phyloP scores from a whole-genome alignment of 2,797 vertebrate species.

The Taeniopygia guttata region DNA sequence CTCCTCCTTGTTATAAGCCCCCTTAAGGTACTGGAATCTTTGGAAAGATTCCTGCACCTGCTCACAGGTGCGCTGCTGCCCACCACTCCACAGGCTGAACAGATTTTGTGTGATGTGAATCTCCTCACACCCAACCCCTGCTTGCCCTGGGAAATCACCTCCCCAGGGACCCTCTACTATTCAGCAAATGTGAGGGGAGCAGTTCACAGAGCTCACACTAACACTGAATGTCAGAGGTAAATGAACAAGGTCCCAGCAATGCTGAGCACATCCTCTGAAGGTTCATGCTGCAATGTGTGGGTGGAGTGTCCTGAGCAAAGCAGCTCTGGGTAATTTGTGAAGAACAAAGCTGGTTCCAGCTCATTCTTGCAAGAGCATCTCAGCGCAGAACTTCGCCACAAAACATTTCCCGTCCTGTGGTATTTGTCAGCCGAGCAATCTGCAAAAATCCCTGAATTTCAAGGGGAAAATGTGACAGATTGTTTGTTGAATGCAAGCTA shows the following conservation, averaged over 20 bases:
- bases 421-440: neutral
- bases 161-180: neutral
- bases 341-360: neutral
- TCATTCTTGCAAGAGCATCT: neutral
- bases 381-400: neutral
- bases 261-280: neutral
- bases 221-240: neutral
- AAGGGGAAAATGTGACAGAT: slow-evolving; percentile 16
- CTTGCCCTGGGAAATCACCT: neutral
- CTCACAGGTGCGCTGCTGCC: neutral
- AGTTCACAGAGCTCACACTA: neutral
- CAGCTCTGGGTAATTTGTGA: neutral
- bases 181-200: neutral
- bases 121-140: neutral
- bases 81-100: neutral
- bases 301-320: neutral
- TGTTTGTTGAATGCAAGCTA: slow-evolving; percentile 11
- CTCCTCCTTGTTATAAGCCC: neutral
- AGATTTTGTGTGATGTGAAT: neutral
- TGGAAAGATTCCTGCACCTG: neutral
- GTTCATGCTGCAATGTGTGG: neutral
- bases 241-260: fast-evolving
- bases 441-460: slow-evolving; percentile 33
- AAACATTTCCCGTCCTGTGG: neutral
- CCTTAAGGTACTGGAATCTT: neutral